A percentile compares a stretch with the other conserved stretches of the same genome.
phyloP scores from a whole-genome alignment of 2,113 vertebrate species.

The Peromyscus californicus region DNA sequence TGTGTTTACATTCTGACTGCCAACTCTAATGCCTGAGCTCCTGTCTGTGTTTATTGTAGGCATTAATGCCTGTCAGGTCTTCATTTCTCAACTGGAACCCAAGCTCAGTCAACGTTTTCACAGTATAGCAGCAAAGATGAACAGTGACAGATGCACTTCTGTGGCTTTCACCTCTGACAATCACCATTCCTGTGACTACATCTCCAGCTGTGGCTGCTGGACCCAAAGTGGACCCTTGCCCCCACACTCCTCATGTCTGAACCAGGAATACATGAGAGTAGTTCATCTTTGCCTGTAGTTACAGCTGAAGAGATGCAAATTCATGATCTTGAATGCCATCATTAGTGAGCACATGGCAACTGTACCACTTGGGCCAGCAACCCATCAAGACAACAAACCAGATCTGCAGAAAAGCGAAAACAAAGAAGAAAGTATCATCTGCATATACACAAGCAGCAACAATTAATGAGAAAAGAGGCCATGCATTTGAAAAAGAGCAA shows the following conservation, averaged over 20 bases:
- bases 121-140: background rate
- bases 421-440: background rate
- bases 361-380: background rate
- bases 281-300: background rate
- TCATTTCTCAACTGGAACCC: slow-evolving; percentile 42
- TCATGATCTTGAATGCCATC: background rate
- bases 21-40: slow-evolving; percentile 2
- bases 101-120: slow-evolving; percentile 50
- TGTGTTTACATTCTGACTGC: slow-evolving; percentile 46
- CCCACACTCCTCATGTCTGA: background rate
- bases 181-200: background rate
- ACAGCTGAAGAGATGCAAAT: background rate
- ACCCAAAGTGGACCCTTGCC: background rate
- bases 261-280: background rate
- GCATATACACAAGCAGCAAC: background rate
- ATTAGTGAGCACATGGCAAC: too few species aligned
- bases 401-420: background rate
- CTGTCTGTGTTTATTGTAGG: slow-evolving; percentile 37
- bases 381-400: background rate
- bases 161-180: background rate
- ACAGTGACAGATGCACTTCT: background rate
- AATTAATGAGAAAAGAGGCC: background rate
- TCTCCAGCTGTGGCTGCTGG: background rate
- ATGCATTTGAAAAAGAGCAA: background rate
- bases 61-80: slow-evolving; percentile 25